Conservation (phyloP, 2,113 vertebrate species). For the Neomonachus schauinslandi region DNA sequence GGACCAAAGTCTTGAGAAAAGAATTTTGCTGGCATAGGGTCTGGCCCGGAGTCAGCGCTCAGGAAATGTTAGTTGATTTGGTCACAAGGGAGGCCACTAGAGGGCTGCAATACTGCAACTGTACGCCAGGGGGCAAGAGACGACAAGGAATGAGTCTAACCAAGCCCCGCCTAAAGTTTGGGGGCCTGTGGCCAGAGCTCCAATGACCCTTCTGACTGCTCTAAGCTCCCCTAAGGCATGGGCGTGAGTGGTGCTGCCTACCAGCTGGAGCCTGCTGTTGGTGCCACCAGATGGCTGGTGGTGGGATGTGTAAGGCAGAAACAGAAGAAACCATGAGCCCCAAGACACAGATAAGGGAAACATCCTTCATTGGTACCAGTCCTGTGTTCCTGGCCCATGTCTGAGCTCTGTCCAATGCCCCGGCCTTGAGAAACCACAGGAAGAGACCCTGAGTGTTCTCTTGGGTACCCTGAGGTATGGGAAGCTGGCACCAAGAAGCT, state of each 20-base stretch:
- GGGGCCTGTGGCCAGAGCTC: not conserved
- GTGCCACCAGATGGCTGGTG: not conserved
- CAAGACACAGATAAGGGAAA: not conserved
- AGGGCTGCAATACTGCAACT: not conserved
- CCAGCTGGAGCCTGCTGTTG: not conserved
- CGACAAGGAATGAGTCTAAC: not conserved
- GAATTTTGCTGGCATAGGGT: not conserved
- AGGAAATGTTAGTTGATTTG: not conserved
- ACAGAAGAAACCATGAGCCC: not conserved
- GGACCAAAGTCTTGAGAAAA: not conserved
- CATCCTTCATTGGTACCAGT: not conserved
- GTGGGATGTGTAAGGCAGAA: not conserved
- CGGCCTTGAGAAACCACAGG: not conserved
- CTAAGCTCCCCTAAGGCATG: not conserved
- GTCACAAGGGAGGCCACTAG: not conserved
- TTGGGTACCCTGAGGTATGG: not conserved
- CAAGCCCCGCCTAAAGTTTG: not conserved
- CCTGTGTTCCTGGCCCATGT: not conserved
- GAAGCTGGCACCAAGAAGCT: not conserved
- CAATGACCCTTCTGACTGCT: not conserved
- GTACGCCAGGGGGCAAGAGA: constrained; percentile 64
- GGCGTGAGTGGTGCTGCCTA: not conserved
- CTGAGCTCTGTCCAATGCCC: not conserved
- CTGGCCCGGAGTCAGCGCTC: not conserved
- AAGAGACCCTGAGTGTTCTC: not conserved